Conservation (phyloP, 64 coral and sea anemone species). For the Stichodactyla mertensii region DNA sequence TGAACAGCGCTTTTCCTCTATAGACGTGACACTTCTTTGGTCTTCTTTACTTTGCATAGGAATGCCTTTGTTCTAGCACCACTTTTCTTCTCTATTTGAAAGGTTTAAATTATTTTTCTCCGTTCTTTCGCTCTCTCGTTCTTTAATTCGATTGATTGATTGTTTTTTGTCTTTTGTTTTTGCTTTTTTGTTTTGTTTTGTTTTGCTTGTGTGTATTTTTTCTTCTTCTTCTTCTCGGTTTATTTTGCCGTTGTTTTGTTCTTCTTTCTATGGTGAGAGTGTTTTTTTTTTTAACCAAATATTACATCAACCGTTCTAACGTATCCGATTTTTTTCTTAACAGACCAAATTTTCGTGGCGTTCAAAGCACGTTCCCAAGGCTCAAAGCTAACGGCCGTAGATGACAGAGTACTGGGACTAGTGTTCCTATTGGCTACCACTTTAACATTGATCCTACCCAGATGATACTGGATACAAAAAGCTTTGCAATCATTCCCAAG, state of each 20-base stretch:
- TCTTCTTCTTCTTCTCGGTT: too few relatives aligned
- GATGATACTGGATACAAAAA: neutral
- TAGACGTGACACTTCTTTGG: too few relatives aligned
- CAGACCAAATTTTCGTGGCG: neutral
- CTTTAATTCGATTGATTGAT: too few relatives aligned
- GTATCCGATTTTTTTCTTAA: neutral
- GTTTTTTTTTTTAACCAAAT: neutral
- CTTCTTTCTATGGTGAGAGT: neutral
- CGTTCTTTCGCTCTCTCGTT: too few relatives aligned
- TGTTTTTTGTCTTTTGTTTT: too few relatives aligned
- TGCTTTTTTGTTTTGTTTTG: too few relatives aligned
- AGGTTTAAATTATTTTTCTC: too few relatives aligned
- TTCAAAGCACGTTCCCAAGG: slow-evolving; percentile 5
- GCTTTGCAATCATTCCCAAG: neutral
- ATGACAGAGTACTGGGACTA: neutral
- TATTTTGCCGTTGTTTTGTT: neutral
- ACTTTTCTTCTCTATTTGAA: too few relatives aligned
- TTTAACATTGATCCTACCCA: neutral
- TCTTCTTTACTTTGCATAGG: too few relatives aligned
- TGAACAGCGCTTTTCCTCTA: too few relatives aligned
- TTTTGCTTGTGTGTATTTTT: too few relatives aligned
- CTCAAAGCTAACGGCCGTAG: neutral
- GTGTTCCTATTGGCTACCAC: neutral
- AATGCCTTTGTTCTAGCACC: too few relatives aligned
- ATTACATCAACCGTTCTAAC: neutral